These are phyloP conservation scores for Dicrurus megarhynchus DNA, from an alignment of 2,113 vertebrate species.

Conservation along the genomic window DNA sequence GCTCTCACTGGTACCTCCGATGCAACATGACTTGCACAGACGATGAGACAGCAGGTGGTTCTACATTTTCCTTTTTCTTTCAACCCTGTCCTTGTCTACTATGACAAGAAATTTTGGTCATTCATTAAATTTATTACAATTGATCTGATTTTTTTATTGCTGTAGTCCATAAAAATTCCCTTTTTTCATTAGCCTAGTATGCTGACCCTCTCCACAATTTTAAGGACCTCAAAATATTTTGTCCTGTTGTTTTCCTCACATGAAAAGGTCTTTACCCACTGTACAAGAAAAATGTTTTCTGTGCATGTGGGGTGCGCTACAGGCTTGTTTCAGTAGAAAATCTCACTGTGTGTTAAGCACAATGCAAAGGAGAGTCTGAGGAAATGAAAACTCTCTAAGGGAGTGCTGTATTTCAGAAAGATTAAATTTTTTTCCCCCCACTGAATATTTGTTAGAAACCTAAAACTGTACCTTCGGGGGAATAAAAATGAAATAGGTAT, in stretches of 20 bases:
- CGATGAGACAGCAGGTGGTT: background rate
- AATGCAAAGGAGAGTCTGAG: background rate
- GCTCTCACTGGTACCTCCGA: background rate
- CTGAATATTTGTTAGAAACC: background rate
- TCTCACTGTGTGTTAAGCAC: background rate
- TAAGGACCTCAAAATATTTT: background rate
- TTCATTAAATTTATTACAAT: background rate
- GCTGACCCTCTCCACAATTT: background rate
- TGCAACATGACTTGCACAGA: background rate
- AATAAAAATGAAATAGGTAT: background rate
- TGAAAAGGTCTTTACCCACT: background rate
- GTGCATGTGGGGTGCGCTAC: background rate
- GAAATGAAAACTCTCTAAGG: background rate
- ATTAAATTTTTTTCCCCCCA: rapidly evolving
- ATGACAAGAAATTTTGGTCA: background rate
- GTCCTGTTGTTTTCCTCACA: background rate
- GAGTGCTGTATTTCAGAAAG: background rate
- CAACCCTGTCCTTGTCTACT: background rate
- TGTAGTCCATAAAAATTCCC: background rate
- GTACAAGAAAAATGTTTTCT: background rate
- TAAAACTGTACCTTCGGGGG: background rate
- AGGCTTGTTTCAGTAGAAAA: background rate
- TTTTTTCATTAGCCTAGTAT: background rate
- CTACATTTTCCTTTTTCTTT: background rate
- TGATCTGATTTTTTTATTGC: background rate